Base-by-base conservation (phyloP, 2,888 invertebrate species). In the Hydroisotoma schaefferi region DNA sequence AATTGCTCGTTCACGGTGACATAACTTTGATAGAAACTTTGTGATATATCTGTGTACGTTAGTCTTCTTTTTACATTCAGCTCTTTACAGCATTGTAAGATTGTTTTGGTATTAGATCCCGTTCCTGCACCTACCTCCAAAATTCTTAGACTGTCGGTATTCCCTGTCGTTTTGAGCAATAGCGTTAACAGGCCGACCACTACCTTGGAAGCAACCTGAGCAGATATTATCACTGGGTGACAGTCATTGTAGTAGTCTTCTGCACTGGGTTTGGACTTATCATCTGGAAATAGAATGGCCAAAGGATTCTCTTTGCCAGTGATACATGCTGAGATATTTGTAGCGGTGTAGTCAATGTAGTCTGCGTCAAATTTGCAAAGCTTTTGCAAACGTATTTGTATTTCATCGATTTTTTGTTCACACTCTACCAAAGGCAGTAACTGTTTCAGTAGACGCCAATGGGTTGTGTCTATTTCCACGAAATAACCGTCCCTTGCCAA, bases 41-140 rank as follows among this genome's bases (percentile, higher is more conserved):
- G 38, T 8, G 57, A 57, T 10, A 61, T 54, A 22, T 61, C 61
- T 0, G 61, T 57, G 53, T 43, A 61, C 8, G 43, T 37, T n/a
- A 53, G 57, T 26, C 57, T 57, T 18, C 12, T 51, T 12, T 12
- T 26, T 2, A 46, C 2, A 18, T 27, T 26, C 8, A 18, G 25
- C 1, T 27, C 33, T 23, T 37, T 37, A 1, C 49, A 2, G 10
- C 23, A 25, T 3, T 23, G 20, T 4, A 61, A 15, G 23, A 56
- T 38, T 6, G 44, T 15, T 1, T 40, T 46, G 15, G 57, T 57
- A 12, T 29, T 38, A 1, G 22, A 37, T 5, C 60, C 60, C 4
- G 60, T 61, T 38, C 60, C 60, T 1, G 60, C 60, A 12, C 60
- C 60, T 3, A 61, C 56, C 26, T 61, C 60, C 25, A 61, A 27